Base-by-base conservation (phyloP, 2,113 vertebrate genomes). In the Tachuris rubrigastra region DNA sequence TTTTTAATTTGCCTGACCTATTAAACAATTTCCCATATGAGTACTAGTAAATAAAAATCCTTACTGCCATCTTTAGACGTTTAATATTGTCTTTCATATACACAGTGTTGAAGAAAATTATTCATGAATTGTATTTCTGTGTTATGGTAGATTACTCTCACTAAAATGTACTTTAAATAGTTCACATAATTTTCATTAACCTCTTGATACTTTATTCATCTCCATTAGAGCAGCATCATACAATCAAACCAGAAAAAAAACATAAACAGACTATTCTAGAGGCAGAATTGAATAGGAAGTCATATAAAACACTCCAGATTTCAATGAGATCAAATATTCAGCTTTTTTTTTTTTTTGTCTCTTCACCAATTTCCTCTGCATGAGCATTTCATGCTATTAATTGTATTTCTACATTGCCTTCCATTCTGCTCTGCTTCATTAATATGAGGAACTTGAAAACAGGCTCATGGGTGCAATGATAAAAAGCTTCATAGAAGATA, bases 141-240 rank as follows among this genome's bases (percentile, higher is more conserved):
- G 46, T 79, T 85, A 53, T 2, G 56, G 21, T 74, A 72, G 28
- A 75, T 90, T 65, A 56, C 22, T 85, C 31, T 60, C 47, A 44
- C 27, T 72, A n/a, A 87, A 89, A 85, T 78, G 14, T 33, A 16
- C 30, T 79, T 87, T 80, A 76, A 79, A 85, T 90, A 77, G 55
- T 90, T 95, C 44, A 33, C 12, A 68, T 85, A 1, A 46, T 85
- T 84, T 94, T 94, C 62, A 89, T 93, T 79, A 94, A 93, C 44
- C 31, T 95, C 39, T 72, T 91, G 49, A 18, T 89, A 82, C 15
- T 71, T 79, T 47, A 73, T 76, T 85, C 4, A 65, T 69, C 53
- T 85, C 37, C 65, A 60, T 72, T 87, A 89, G 31, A 82, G 37
- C 12, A 76, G 33, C n/a, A 72, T 33, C 2, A 8, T 75, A 35